Percentiles rank a stretch among this genome's conserved stretches.
Evolutionary conservation across 2,888 invertebrate species (phyloP).

Genomic region (Horisme vitalbata): DNA sequence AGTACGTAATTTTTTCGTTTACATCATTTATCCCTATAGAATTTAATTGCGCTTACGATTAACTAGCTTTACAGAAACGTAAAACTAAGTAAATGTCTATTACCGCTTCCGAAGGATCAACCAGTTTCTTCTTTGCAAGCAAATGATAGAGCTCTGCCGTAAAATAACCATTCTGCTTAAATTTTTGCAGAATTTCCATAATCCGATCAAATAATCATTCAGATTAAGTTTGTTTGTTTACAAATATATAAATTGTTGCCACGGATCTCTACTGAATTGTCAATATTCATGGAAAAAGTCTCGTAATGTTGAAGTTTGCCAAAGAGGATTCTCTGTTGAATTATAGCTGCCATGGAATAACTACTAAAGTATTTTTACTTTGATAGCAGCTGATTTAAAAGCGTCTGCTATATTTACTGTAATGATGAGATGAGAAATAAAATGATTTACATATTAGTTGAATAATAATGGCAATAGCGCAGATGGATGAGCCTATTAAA

Average conservation of each 20-base stretch:
- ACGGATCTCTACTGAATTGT: constrained; percentile 13
- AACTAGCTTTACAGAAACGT: too few species aligned
- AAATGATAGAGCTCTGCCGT: constrained; percentile 68
- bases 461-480: constrained; percentile 2
- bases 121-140: constrained; percentile 60
- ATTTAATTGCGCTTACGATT: too few species aligned
- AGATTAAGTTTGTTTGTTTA: constrained; percentile 40
- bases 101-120: constrained; percentile 56
- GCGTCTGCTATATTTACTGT: neutral
- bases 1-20: too few species aligned
- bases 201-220: constrained; percentile 27
- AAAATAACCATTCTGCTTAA: constrained; percentile 73
- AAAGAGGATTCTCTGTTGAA: constrained; percentile 9
- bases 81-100: neutral
- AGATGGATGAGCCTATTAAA: constrained; percentile 20
- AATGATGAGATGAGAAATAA: too few species aligned
- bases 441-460: neutral
- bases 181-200: constrained; percentile 71
- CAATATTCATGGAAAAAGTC: neutral
- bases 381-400: too few species aligned
- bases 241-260: constrained; percentile 41
- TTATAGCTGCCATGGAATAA: neutral
- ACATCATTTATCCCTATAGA: too few species aligned
- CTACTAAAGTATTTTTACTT: too few species aligned
- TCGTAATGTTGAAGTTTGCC: neutral